Evolutionary conservation across 2,113 vertebrate genomes (phyloP), one percentile per base, ranked within the genome.

Genomic region (Bubo bubo): DNA sequence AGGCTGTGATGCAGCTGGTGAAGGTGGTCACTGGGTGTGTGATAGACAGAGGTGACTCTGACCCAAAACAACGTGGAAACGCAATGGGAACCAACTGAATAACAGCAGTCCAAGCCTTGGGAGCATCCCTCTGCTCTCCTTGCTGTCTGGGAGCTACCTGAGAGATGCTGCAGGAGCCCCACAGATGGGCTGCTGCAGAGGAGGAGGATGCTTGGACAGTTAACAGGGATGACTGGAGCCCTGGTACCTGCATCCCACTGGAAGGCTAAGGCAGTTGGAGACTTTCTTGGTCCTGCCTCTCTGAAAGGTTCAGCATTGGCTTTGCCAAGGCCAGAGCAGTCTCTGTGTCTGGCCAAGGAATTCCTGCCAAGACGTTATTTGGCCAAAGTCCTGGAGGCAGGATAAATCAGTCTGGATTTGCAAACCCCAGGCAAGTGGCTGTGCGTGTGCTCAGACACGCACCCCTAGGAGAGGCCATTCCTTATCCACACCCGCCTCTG

Each of bases 311-410:
- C 83, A 85, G n/a, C 23, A 1, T 13, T 49, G 35, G 88, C 35
- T 72, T 92, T 89, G 91, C 76, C 91, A 95, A 93, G 73, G 53
- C 94, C 37, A 64, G 88, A 82, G 91, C 49, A 77, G 63, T 84
- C 47, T 96, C 79, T 86, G 26, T 5, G 6, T 88, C 86, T 84
- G 56, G 92, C 73, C 84, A 95, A 95, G 73, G 91, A 89, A 79
- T 72, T 95, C 58, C 89, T 94, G 94, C 91, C 94, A 96, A 95
- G 77, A 94, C 0, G 0, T 92, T 94, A 83, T 86, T 96, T 97
- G 95, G 96, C 85, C 74, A 53, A 64, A 88, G 70, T 93, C 74
- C 95, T 95, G 74, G n/a, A 91, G 62, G 80, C 70, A 72, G 84
- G 70, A 94, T 93, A 92, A 96, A 87, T 93, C 72, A 30, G 18